Evolutionary conservation across 2,888 invertebrate species (phyloP).

Genomic region (Acleris laterana): DNA sequence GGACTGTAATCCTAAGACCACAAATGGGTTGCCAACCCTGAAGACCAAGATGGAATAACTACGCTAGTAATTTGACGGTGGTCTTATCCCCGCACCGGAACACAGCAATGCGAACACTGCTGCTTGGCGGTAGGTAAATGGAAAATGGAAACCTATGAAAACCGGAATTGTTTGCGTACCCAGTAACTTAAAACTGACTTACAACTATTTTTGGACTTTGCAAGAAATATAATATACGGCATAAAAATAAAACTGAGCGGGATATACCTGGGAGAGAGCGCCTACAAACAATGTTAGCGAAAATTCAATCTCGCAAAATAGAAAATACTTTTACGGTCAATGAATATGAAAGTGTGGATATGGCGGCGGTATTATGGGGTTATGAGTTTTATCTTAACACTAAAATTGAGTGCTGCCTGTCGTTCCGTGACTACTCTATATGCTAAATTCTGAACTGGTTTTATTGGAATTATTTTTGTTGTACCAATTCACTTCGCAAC

Average conservation of each 20-base stretch:
- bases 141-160: too few relatives aligned
- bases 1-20: too few relatives aligned
- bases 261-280: slow-evolving; percentile 63
- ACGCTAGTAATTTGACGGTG: too few relatives aligned
- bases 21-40: too few relatives aligned
- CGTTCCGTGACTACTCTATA: slow-evolving; percentile 38
- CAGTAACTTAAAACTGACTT: neutral
- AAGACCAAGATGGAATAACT: too few relatives aligned
- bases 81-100: too few relatives aligned
- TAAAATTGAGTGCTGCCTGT: slow-evolving; percentile 48
- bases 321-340: slow-evolving; percentile 81
- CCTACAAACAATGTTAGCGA: slow-evolving; percentile 76
- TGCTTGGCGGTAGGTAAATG: too few relatives aligned
- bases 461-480: slow-evolving; percentile 2
- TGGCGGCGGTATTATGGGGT: slow-evolving; percentile 45
- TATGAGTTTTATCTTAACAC: slow-evolving; percentile 53
- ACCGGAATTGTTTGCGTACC: neutral
- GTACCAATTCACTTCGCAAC: neutral
- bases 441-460: slow-evolving; percentile 23
- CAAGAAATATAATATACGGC: slow-evolving; percentile 19
- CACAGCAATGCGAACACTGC: too few relatives aligned
- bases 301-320: slow-evolving; percentile 81
- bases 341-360: slow-evolving; percentile 77
- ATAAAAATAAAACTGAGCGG: slow-evolving; percentile 61
- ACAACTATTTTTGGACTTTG: slow-evolving; percentile 10